These are phyloP conservation scores for Hirtodrosophila histrioides DNA, from an alignment of 2,888 invertebrate species.

Conservation along the genomic window DNA sequence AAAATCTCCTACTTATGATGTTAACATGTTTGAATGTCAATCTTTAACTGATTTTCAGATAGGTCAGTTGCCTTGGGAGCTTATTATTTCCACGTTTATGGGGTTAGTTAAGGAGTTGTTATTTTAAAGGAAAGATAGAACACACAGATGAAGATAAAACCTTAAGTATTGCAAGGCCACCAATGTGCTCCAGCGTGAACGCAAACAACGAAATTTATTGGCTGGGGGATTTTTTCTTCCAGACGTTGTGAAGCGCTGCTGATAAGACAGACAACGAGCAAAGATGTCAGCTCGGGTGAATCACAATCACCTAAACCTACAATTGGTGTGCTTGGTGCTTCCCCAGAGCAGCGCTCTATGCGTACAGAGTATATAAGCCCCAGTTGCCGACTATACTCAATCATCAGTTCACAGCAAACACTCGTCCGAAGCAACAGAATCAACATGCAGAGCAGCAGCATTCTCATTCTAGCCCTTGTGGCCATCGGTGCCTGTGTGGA, in stretches of 20 bases:
- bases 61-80: no score
- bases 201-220: constrained; percentile 6
- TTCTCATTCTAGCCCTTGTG: constrained; percentile 55
- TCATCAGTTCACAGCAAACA: constrained; percentile 45
- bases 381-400: background rate
- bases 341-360: constrained; percentile 24
- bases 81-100: no score
- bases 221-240: constrained; percentile 30
- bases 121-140: no score
- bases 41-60: no score
- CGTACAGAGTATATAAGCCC: constrained; percentile 42
- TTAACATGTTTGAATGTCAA: no score
- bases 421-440: constrained; percentile 33
- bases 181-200: constrained; percentile 19
- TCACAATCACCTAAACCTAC: constrained; percentile 34
- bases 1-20: no score
- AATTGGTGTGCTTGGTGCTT: constrained; percentile 25
- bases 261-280: constrained; percentile 23
- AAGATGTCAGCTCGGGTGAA: constrained; percentile 30
- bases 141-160: no score
- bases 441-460: constrained; percentile 59
- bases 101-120: no score
- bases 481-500: constrained; percentile 51
- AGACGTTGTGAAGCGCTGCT: background rate
- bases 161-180: no score